These are phyloP conservation scores for Platalea minor DNA, from an alignment of 2,797 vertebrate species.

Conservation along the genomic window DNA sequence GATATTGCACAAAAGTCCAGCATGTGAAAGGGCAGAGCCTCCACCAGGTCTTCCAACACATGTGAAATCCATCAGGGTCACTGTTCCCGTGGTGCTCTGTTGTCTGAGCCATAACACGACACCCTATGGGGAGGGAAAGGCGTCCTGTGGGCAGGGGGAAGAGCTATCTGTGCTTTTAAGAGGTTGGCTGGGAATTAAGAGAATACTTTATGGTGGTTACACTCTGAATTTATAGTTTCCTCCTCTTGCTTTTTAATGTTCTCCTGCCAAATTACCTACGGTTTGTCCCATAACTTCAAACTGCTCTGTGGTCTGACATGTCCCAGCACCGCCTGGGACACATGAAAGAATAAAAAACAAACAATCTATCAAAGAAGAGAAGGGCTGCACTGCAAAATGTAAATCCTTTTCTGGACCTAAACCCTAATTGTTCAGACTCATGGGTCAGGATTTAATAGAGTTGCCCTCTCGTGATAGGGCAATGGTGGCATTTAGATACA, in stretches of 20 bases:
- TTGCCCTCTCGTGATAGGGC: neutral
- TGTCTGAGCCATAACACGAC: neutral
- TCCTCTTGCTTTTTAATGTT: conserved; percentile 59
- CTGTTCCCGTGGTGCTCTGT: neutral
- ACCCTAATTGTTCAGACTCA: neutral
- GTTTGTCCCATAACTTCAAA: conserved; percentile 28
- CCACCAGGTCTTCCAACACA: conserved; percentile 2
- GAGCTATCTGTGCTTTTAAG: conserved; percentile 51
- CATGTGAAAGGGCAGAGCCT: conserved; percentile 8
- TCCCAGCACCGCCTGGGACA: conserved; percentile 26
- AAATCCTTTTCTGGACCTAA: neutral
- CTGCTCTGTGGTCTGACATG: conserved; percentile 26
- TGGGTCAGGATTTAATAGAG: neutral
- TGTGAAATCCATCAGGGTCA: conserved; percentile 53
- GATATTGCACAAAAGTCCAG: neutral
- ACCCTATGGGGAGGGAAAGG: conserved; percentile 36
- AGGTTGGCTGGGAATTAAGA: conserved; percentile 49
- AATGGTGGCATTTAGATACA: neutral
- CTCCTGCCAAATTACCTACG: conserved; percentile 40
- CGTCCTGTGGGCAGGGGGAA: conserved; percentile 20
- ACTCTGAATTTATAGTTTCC: conserved; percentile 67
- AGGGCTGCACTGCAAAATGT: neutral
- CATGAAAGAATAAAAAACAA: conserved; percentile 19
- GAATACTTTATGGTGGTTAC: conserved; percentile 59
- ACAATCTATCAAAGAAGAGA: neutral